phyloP scores from a whole-genome alignment of 2,113 vertebrate genomes.

The Myxocyprinus asiaticus region DNA sequence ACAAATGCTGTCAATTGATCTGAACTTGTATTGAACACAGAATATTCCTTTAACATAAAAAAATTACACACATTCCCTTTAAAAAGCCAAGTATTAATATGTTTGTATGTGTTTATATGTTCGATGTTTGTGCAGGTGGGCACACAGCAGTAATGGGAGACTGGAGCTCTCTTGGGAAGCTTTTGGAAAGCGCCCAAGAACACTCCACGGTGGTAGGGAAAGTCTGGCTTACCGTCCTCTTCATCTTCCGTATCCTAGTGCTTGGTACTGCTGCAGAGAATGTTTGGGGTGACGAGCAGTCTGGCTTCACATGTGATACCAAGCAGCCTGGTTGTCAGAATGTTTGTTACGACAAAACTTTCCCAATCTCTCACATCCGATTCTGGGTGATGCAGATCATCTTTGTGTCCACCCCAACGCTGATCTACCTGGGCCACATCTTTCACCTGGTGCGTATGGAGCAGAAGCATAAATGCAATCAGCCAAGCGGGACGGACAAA shows the following conservation, averaged over 20 bases:
- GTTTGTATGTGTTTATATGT: constrained; percentile 34
- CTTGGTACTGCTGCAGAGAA: constrained; percentile 83
- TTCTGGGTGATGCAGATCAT: constrained; percentile 95
- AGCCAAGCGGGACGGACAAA: constrained; percentile 44
- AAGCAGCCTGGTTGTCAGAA: constrained; percentile 90
- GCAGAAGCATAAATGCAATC: constrained; percentile 73
- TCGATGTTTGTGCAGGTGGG: constrained; percentile 5
- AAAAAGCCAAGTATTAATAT: not conserved
- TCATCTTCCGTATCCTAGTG: constrained; percentile 87
- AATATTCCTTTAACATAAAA: too few relatives aligned
- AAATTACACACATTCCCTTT: not conserved
- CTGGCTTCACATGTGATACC: constrained; percentile 86
- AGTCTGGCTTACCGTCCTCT: constrained; percentile 87
- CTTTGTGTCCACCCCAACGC: constrained; percentile 86
- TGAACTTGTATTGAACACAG: too few relatives aligned
- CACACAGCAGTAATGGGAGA: constrained; percentile 77
- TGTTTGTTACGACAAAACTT: constrained; percentile 87
- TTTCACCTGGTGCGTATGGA: constrained; percentile 85
- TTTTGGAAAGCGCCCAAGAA: constrained; percentile 86
- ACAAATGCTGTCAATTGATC: too few relatives aligned
- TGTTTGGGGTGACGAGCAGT: constrained; percentile 86
- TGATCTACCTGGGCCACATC: constrained; percentile 87
- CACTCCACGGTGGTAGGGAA: constrained; percentile 87
- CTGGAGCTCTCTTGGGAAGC: constrained; percentile 83
- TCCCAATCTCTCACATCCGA: constrained; percentile 89